These are phyloP conservation scores for Grallaria varia DNA, from an alignment of 2,113 vertebrate genomes.

Conservation along the genomic window DNA sequence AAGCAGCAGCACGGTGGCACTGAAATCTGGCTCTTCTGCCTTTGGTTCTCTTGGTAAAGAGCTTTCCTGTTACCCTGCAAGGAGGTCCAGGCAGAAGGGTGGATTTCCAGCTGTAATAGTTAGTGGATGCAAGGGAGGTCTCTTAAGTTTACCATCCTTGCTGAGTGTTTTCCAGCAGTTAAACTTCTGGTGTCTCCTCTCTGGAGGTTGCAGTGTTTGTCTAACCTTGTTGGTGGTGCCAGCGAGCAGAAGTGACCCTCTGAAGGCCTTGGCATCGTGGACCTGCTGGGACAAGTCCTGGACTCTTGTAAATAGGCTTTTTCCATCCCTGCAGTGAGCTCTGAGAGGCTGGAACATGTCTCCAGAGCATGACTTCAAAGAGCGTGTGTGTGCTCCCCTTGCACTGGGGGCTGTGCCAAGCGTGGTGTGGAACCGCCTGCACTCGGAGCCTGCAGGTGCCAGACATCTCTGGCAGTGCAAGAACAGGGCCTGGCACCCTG, in stretches of 20 bases:
- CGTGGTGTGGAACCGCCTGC: accelerated
- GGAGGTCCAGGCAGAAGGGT: neutral
- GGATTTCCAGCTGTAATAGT: neutral
- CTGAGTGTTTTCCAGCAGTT: neutral
- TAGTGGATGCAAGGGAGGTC: neutral
- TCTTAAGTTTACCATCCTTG: neutral
- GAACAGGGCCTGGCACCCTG: neutral
- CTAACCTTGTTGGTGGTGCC: neutral
- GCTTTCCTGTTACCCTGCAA: neutral
- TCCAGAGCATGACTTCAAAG: neutral
- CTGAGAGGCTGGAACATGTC: neutral
- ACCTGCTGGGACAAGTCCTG: neutral
- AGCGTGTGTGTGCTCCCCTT: neutral
- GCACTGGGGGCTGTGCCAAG: neutral
- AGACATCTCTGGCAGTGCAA: accelerated
- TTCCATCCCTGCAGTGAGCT: neutral
- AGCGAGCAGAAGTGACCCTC: neutral
- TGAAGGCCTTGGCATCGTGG: accelerated
- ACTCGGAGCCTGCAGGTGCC: neutral
- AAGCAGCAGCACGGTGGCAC: neutral
- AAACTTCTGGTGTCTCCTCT: neutral
- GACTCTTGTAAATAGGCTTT: neutral
- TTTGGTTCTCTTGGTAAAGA: neutral
- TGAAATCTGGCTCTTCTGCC: neutral
- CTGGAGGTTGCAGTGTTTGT: neutral